Percentiles rank a stretch among this genome's conserved stretches.
Conservation (phyloP, 2,797 vertebrate genomes). For the Gadopsis bispinosus region DNA sequence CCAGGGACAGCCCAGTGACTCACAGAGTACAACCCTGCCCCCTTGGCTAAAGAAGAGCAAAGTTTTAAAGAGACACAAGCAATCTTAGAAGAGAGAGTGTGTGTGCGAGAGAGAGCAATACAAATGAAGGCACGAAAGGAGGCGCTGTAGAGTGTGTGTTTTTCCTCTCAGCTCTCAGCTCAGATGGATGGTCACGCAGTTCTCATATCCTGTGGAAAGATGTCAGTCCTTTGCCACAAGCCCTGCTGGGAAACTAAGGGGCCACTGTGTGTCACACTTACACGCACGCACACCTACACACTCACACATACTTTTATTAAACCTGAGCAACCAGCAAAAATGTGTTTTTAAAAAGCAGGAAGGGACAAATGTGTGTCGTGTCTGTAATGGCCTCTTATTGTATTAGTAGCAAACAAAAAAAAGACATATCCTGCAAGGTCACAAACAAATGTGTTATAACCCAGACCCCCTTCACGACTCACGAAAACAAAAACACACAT, state of each 20-base stretch:
- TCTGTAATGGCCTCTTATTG: conserved; percentile 2
- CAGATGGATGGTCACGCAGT: conserved; percentile 74
- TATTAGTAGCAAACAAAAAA: conserved; percentile 5
- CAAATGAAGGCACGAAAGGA: conserved; percentile 60
- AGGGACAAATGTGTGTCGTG: not conserved
- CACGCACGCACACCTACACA: conserved; percentile 31
- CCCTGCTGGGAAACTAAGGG: conserved; percentile 71
- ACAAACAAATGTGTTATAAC: not conserved
- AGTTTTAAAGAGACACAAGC: conserved; percentile 84
- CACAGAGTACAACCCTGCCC: conserved; percentile 84
- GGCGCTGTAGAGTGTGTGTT: conserved; percentile 73
- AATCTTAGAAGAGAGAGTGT: conserved; percentile 13
- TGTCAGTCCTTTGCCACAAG: conserved; percentile 76
- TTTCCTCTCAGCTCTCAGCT: conserved; percentile 55
- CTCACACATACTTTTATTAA: conserved; percentile 35
- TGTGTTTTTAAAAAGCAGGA: conserved; percentile 8
- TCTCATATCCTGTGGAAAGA: conserved; percentile 82
- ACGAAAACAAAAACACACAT: not conserved
- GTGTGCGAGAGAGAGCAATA: conserved; percentile 28
- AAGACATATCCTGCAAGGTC: not conserved
- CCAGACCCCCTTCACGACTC: not conserved
- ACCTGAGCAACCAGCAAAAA: conserved; percentile 19
- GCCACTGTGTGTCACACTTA: conserved; percentile 58
- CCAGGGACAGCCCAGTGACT: conserved; percentile 89
- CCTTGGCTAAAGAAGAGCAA: conserved; percentile 78